These are phyloP conservation scores for Hylomyscus alleni DNA, from an alignment of 2,797 vertebrate genomes.

Conservation along the genomic window DNA sequence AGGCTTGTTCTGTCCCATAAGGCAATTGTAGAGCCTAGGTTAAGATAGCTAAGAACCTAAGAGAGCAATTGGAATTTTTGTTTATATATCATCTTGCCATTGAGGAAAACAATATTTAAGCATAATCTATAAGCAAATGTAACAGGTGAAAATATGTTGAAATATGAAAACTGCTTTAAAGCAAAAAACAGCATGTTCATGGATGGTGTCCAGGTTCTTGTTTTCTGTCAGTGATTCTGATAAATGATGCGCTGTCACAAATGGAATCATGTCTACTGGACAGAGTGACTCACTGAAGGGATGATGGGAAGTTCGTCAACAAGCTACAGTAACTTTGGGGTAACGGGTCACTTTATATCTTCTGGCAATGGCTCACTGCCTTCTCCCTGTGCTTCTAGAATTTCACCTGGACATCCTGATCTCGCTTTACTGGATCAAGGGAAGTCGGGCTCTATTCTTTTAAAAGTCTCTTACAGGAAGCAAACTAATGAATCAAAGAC, in stretches of 20 bases:
- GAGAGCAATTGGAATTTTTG: neutral
- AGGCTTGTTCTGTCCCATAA: neutral
- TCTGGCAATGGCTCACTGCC: neutral
- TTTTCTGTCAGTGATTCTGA: slow-evolving; percentile 57
- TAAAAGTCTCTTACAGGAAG: slow-evolving; percentile 77
- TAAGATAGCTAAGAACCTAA: neutral
- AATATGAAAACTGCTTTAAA: neutral
- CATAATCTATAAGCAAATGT: neutral
- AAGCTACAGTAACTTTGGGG: slow-evolving; percentile 37
- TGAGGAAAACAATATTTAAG: neutral
- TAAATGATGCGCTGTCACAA: slow-evolving; percentile 55
- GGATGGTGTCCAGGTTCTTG: slow-evolving; percentile 37
- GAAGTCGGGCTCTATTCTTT: slow-evolving; percentile 48
- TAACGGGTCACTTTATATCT: slow-evolving; percentile 65
- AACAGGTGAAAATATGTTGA: slow-evolving; percentile 12
- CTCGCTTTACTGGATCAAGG: slow-evolving; percentile 67
- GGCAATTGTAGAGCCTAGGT: neutral
- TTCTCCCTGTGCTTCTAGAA: slow-evolving; percentile 52
- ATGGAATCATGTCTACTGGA: slow-evolving; percentile 61
- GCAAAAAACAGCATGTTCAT: neutral
- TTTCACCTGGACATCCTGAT: slow-evolving; percentile 65
- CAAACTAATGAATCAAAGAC: slow-evolving; percentile 74
- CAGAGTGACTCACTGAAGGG: slow-evolving; percentile 66
- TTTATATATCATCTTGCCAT: neutral
- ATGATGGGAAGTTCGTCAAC: slow-evolving; percentile 61